Evolutionary conservation across 2,113 vertebrate genomes (phyloP), one percentile per base, ranked within the genome.

Genomic region (Oenanthe melanoleuca): DNA sequence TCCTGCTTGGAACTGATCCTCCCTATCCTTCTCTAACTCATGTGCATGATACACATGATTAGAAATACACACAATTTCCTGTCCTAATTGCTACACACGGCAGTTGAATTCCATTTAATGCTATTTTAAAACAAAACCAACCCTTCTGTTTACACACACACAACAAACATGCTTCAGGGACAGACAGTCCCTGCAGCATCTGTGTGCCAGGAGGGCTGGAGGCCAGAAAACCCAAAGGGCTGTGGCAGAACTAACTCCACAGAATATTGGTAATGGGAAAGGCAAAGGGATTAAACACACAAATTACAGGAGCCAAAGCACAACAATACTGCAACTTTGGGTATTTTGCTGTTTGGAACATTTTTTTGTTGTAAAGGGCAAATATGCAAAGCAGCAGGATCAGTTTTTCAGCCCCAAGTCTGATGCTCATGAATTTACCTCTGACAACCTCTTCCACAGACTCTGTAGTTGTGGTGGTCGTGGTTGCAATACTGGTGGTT

Each of bases 381-480:
- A 86, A 80, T 64, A 75, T 29, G 52, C 65, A 91, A 77, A 91
- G 52, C 75, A 63, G 47, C 50, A 89, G 40, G 28, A 92, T 79
- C 28, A 29, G 50, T 75, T 70, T 89, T 29, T 26, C 57, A 55
- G 44, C 20, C 38, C 33, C 40, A 92, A 69, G n/a, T 21, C 65
- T 50, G 63, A 34, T 13, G 31, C 53, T 55, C 20, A 34, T 72
- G 24, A 65, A 91, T 91, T 98, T 98, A 99, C 99, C 99, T 98
- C 98, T 98, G 81, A 99, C 99, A 55, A 99, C 99, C 93, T 99
- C 99, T 95, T 99, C 99, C 80, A 99, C 99, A 9, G 99, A 99
- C 93, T 99, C 99, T 1, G 99, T 99, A 3, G 98, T 99, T 49
- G 98, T 99, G 87, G 99, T 99, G 69, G 99, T 99, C 69, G 99